Percentiles rank a stretch among this genome's conserved stretches.
Conservation (phyloP, 1,140 invertebrate genomes). For the Drosophila auraria region DNA sequence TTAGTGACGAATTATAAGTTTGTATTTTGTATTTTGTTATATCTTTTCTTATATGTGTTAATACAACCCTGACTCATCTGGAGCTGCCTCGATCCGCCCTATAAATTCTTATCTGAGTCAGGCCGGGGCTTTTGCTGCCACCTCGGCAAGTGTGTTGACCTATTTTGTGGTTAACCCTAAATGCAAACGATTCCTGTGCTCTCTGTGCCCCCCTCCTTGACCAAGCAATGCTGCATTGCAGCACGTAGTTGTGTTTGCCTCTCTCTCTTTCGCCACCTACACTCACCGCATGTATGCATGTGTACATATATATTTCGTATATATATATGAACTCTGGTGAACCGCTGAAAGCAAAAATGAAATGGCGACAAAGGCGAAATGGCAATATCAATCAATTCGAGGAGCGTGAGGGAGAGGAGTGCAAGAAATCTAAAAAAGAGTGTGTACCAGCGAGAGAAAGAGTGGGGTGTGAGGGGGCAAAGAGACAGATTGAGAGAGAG, state of each 20-base stretch:
- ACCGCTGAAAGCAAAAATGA: constrained; percentile 63
- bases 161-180: constrained; percentile 43
- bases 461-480: neutral
- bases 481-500: constrained; percentile 17
- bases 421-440: constrained; percentile 48
- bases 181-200: constrained; percentile 14
- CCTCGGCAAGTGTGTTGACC: constrained; percentile 44
- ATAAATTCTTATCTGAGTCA: constrained; percentile 38
- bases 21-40: neutral
- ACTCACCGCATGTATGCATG: constrained; percentile 3
- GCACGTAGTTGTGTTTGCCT: constrained; percentile 39
- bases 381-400: constrained; percentile 77
- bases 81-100: constrained; percentile 13
- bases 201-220: neutral
- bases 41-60: neutral
- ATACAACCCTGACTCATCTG: constrained; percentile 26
- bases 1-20: neutral
- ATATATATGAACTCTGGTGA: constrained; percentile 70
- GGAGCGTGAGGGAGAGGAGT: constrained; percentile 38
- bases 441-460: neutral
- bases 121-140: neutral
- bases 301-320: neutral
- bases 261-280: constrained; percentile 22
- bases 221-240: constrained; percentile 41
- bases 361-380: constrained; percentile 71